A percentile compares a stretch with the other conserved stretches of the same genome.
These are phyloP conservation scores for Hyposmocoma kahamanoa DNA, from an alignment of 1,140 invertebrate genomes.

Conservation along the genomic window DNA sequence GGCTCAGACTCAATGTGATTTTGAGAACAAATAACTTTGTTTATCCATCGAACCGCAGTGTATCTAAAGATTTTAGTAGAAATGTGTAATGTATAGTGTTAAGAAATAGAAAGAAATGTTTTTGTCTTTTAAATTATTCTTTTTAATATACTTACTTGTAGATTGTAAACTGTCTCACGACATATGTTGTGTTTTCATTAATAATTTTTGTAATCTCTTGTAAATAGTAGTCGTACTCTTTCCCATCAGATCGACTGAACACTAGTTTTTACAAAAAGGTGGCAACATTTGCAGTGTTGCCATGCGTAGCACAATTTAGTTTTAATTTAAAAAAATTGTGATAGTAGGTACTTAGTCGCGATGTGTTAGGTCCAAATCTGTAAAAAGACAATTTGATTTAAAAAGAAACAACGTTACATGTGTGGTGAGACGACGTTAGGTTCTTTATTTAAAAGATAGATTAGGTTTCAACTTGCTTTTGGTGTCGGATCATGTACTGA, in stretches of 20 bases:
- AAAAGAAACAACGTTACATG: constrained; percentile 67
- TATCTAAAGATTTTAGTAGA: no score
- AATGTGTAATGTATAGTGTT: no score
- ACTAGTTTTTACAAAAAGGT: constrained; percentile 24
- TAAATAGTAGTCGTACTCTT: constrained; percentile 49
- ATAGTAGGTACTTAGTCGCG: constrained; percentile 61
- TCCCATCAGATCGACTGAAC: constrained; percentile 66
- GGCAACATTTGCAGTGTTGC: constrained; percentile 39
- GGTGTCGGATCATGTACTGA: no score
- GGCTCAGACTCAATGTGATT: constrained; percentile 13
- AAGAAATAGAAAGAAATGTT: no score
- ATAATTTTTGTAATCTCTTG: constrained; percentile 36
- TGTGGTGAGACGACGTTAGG: constrained; percentile 71
- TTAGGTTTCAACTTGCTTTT: constrained; percentile 45
- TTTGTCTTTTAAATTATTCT: no score
- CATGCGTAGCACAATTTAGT: constrained; percentile 53
- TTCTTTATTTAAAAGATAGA: constrained; percentile 45
- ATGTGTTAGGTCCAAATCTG: constrained; percentile 7
- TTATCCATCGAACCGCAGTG: neutral
- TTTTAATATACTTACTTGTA: no score
- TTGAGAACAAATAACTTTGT: no score
- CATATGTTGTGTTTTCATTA: constrained; percentile 61
- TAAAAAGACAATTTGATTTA: constrained; percentile 46
- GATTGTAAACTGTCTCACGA: constrained; percentile 60
- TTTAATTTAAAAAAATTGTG: constrained; percentile 55